Conservation (phyloP, 2,888 invertebrate species). For the Parnassius mnemosyne region DNA sequence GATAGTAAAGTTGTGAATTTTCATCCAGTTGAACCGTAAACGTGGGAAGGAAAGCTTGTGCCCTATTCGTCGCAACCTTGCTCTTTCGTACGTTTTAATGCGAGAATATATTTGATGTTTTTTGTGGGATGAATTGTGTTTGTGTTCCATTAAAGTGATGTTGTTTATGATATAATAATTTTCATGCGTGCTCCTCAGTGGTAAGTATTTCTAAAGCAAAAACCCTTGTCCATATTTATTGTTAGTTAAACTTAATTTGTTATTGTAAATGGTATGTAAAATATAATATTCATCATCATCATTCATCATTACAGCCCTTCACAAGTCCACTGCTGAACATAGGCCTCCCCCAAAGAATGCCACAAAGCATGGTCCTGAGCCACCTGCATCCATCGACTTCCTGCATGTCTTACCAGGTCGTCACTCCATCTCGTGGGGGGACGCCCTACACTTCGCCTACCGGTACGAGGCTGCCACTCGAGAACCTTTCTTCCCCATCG, state of each 20-base stretch:
- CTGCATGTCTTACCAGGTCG: too few relatives aligned
- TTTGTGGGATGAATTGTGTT: slow-evolving; percentile 29
- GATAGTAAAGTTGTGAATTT: slow-evolving; percentile 20
- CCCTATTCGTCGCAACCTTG: slow-evolving; percentile 16
- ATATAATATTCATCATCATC: too few relatives aligned
- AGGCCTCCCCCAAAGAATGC: too few relatives aligned
- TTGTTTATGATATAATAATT: slow-evolving; percentile 2
- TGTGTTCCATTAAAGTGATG: slow-evolving; percentile 24
- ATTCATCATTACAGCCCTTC: too few relatives aligned
- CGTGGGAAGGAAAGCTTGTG: slow-evolving; percentile 36
- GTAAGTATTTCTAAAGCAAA: slow-evolving; percentile 4
- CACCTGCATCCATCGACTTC: too few relatives aligned
- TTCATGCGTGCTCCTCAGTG: background rate
- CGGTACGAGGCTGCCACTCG: too few relatives aligned
- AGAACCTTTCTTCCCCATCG: too few relatives aligned
- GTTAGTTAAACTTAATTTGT: background rate
- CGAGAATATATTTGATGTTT: slow-evolving; percentile 2
- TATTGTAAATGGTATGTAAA: background rate
- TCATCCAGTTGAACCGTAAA: slow-evolving; percentile 38
- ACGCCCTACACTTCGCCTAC: too few relatives aligned
- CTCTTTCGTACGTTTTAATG: slow-evolving; percentile 1
- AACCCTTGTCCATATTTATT: background rate
- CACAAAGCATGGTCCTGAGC: too few relatives aligned
- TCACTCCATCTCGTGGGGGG: too few relatives aligned
- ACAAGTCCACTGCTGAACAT: too few relatives aligned